Evolutionary conservation across 2,888 invertebrate species (phyloP), one percentile per base, ranked within the genome.

Genomic region (Drosophila niveifrons): DNA sequence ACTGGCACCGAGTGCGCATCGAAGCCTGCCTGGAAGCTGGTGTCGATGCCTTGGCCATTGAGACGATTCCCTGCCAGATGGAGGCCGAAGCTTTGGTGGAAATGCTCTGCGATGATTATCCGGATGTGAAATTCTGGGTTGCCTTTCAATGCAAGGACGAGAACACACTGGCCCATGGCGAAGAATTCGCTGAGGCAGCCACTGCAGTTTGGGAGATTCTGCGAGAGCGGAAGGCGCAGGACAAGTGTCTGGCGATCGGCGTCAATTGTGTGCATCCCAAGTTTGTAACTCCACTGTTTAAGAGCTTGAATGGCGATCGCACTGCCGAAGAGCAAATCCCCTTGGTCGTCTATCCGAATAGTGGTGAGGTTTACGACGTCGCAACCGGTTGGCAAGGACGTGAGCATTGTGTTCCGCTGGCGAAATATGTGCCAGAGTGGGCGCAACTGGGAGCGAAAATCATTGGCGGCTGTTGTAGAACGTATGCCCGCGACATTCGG

Each of bases 401-500:
- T 56, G 95, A 95, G 79, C 95, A 95, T 89, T 95, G 95, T 90
- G 94, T 95, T 74, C 94, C 96, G 1, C 94, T 97, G 0, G 95
- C 95, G 70, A 93, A 94, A 18, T 96, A 95, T 90, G 94, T 97
- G 8, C 94, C 94, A 17, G 95, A 96, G 83, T 98, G 98, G 98
- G 91, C 96, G 57, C 94, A 95, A 64, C 92, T 96, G 48, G 98
- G 98, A 0, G 96, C 96, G 36, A 94, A 94, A 58, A 97, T 96
- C 91, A 94, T 99, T 47, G 98, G 98, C 18, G 98, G 98, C 0
- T 99, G 98, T 88, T 99, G 98, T 91, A 94, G 97, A 78, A 96
- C 97, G 0, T 95, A 95, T 84, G 96, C 97, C 1, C 94, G 95
- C 0, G 97, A 98, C 90, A 95, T 98, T 36, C 93, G 94, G 9